Percentiles rank a stretch among this genome's conserved stretches.
These are phyloP conservation scores for Potorous gilbertii DNA, from an alignment of 2,797 vertebrate species.

Conservation along the genomic window DNA sequence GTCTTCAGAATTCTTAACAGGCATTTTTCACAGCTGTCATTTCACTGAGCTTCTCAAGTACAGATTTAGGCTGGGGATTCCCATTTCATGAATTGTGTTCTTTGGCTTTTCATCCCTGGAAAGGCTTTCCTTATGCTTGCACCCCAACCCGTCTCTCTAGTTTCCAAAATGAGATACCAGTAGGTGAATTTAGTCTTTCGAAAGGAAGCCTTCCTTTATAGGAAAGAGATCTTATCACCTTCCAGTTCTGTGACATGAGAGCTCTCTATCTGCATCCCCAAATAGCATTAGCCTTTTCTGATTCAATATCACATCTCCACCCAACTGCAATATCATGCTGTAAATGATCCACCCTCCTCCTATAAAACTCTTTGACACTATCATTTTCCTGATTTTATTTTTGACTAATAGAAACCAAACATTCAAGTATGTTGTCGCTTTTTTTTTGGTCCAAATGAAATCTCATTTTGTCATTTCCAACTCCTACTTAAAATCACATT, in stretches of 20 bases:
- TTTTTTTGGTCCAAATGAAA: slow-evolving; percentile 52
- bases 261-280: slow-evolving; percentile 38
- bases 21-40: background rate
- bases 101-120: background rate
- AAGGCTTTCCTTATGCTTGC: background rate
- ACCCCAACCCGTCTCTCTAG: background rate
- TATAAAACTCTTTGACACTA: slow-evolving; percentile 51
- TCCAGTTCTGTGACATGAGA: background rate
- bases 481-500: slow-evolving; percentile 56
- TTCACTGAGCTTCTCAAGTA: slow-evolving; percentile 23
- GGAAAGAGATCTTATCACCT: background rate
- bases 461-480: slow-evolving; percentile 67
- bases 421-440: slow-evolving; percentile 33
- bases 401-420: slow-evolving; percentile 45
- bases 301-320: background rate
- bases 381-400: slow-evolving; percentile 43
- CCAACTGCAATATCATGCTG: slow-evolving; percentile 16
- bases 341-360: slow-evolving; percentile 35
- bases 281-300: slow-evolving; percentile 47
- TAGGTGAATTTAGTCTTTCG: background rate
- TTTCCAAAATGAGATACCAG: slow-evolving; percentile 55
- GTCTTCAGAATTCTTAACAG: background rate
- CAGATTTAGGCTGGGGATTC: background rate
- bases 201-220: slow-evolving; percentile 8
- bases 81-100: background rate